Percentiles rank a stretch among this genome's conserved stretches.
Evolutionary conservation across 1,140 invertebrate genomes (phyloP).

Genomic region (Drosophila willistoni): DNA sequence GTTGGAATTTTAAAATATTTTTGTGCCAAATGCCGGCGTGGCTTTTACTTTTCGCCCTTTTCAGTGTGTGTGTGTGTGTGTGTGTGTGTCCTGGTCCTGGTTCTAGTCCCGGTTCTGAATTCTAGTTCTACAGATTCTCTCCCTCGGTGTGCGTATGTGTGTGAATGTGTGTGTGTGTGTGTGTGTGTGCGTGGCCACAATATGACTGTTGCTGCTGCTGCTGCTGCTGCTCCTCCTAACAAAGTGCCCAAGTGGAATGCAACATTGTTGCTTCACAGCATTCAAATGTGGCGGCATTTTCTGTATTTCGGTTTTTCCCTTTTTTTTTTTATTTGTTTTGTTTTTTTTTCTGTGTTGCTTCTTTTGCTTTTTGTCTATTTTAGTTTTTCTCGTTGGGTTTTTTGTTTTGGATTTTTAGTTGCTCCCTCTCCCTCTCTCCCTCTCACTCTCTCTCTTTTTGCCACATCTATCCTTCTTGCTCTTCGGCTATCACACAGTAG

Average conservation of each 20-base stretch:
- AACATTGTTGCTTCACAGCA: conserved; percentile 80
- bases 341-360: conserved; percentile 2
- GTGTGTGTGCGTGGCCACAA: conserved; percentile 41
- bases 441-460: conserved; percentile 21
- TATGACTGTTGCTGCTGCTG: conserved; percentile 63
- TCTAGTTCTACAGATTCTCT: conserved; percentile 20
- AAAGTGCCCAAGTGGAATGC: conserved; percentile 80
- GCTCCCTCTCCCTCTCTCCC: conserved; percentile 33
- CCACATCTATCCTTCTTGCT: conserved; percentile 18
- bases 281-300: conserved; percentile 78
- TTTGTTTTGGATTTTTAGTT: conserved; percentile 53
- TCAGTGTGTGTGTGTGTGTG: not conserved
- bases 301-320: conserved; percentile 39
- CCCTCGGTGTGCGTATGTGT: conserved; percentile 20
- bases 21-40: conserved; percentile 58
- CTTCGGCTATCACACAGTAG: conserved; percentile 22
- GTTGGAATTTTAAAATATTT: conserved; percentile 77
- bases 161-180: conserved; percentile 12
- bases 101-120: not conserved
- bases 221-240: conserved; percentile 67
- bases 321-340: too few relatives aligned
- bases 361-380: conserved; percentile 13
- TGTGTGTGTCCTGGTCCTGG: too few relatives aligned
- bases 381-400: conserved; percentile 35
- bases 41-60: conserved; percentile 69